Evolutionary conservation across 1,140 invertebrate species (phyloP), one percentile per base, ranked within the genome.

Genomic region (Achatina immaculata): DNA sequence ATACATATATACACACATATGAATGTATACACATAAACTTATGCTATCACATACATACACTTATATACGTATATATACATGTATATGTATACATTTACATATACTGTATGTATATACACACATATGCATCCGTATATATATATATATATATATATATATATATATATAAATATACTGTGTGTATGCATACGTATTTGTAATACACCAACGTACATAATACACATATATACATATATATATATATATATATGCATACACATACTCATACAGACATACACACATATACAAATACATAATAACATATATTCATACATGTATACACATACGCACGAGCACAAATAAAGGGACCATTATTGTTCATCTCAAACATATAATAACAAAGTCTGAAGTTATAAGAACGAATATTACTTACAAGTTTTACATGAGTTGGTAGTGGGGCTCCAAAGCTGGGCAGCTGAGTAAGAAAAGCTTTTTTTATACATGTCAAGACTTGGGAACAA

Each of bases 61-160:
- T 19, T 34, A 66, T n/a, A 66, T 34, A 66, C 31, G 31, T 28
- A 66, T 9, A 66, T 66, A 66, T 34, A 66, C 31, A 66, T 34
- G 31, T 19, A 31, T 34, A 14, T 66, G 31, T 11, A 14, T 31
- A 14, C 65, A 14, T 31, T n/a, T 28, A 14, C 31, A 14, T 28
- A 19, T 66, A 14, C 65, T 19, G 31, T 66, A 19, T 9, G 11
- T 14, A 66, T 28, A 66, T 31, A 66, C 65, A 66, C 31, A 66
- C 65, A 66, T 31, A 66, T 28, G 31, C 31, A 66, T 28, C 14
- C 31, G 31, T 28, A 66, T 31, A 66, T 28, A 66, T 66, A 66
- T 34, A 66, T 66, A 66, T 34, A 66, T 66, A 66, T 34, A 66
- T 66, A 66, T 34, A 66, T n/a, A 34, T 34, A 66, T 66, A 34